A percentile compares a stretch with the other conserved stretches of the same genome.
phyloP scores from a whole-genome alignment of 2,113 vertebrate species.

The Oplegnathus fasciatus region DNA sequence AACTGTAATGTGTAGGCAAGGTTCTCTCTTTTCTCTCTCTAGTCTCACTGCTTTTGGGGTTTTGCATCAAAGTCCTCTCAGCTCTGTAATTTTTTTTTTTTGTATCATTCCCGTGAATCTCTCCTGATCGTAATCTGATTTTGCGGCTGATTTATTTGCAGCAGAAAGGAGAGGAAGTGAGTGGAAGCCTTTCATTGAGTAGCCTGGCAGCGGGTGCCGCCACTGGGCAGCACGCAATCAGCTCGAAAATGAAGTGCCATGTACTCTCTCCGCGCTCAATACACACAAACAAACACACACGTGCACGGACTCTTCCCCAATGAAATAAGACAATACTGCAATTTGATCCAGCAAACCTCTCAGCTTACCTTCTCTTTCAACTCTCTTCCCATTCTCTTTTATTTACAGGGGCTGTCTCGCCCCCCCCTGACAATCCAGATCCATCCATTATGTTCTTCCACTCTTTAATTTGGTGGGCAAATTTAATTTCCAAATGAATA shows the following conservation, averaged over 20 bases:
- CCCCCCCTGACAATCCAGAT: constrained; percentile 62
- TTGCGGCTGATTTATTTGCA: constrained; percentile 65
- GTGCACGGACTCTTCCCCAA: constrained; percentile 57
- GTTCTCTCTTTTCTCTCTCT: constrained; percentile 39
- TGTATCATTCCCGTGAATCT: constrained; percentile 71
- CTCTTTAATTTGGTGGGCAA: constrained; percentile 82
- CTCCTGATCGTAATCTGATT: constrained; percentile 75
- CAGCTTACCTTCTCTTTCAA: constrained; percentile 66
- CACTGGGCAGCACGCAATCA: constrained; percentile 67
- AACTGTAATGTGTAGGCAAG: constrained; percentile 48
- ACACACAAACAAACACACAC: constrained; percentile 37
- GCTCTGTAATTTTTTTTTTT: constrained; percentile 48
- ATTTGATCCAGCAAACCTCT: constrained; percentile 74
- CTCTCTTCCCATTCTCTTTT: constrained; percentile 55
- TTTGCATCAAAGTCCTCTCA: constrained; percentile 62
- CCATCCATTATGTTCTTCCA: constrained; percentile 75
- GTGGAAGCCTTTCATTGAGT: constrained; percentile 61
- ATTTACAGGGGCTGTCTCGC: constrained; percentile 58
- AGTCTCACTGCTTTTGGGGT: constrained; percentile 52
- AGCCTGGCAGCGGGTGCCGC: constrained; percentile 50
- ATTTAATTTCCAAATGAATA: constrained; percentile 83
- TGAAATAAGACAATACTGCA: constrained; percentile 74
- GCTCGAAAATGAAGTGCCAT: constrained; percentile 74
- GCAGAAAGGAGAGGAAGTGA: constrained; percentile 51
- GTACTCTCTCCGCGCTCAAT: constrained; percentile 43